Base-by-base conservation (phyloP, 2,888 invertebrate species). In the Iphiclides podalirius region DNA sequence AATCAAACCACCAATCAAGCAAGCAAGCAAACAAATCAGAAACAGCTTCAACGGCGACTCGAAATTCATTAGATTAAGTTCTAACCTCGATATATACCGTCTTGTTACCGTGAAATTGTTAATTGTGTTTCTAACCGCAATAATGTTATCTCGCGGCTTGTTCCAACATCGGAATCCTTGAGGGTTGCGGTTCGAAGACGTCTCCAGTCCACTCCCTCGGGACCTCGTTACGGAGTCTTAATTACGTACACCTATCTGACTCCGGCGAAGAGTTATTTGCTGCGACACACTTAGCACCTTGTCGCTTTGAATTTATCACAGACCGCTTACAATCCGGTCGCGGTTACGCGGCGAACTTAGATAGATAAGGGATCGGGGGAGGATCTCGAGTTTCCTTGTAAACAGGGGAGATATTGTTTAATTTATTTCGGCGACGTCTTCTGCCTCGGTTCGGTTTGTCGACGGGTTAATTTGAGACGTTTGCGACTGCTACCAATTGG, bases 191-290 rank as follows among this genome's bases (percentile, higher is more conserved):
- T 20, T 3, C 6, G 31, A 20, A 53, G 59, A 59, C 66, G 72
- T 64, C 70, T 62, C 56, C 26, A 37, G 53, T 50, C 28, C 39
- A 17, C 59, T 76, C 83, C 74, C 80, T 1, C 0, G 74, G 79
- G 85, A 74, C 61, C 75, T 82, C 67, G 78, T 85, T 84, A 85
- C 73, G 71, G 70, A 71, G 70, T 65, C 66, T 70, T 83, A 84
- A 86, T 84, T 82, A 83, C 70, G 63, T 65, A 70, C 78, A 83
- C 82, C 82, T 82, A 79, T 79, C 78, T 75, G 64, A 64, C 69
- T 72, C 77, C 80, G 82, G 73, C 64, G 66, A 56, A 58, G 66
- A 70, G 60, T 69, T 79, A 70, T 79, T 81, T 80, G 72, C 67
- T 60, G 57, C 54, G 57, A 52, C 52, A 48, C 49, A 58, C 58